A percentile compares a stretch with the other conserved stretches of the same genome.
These are phyloP conservation scores for Athetis lepigone DNA, from an alignment of 2,888 invertebrate species.

Conservation along the genomic window DNA sequence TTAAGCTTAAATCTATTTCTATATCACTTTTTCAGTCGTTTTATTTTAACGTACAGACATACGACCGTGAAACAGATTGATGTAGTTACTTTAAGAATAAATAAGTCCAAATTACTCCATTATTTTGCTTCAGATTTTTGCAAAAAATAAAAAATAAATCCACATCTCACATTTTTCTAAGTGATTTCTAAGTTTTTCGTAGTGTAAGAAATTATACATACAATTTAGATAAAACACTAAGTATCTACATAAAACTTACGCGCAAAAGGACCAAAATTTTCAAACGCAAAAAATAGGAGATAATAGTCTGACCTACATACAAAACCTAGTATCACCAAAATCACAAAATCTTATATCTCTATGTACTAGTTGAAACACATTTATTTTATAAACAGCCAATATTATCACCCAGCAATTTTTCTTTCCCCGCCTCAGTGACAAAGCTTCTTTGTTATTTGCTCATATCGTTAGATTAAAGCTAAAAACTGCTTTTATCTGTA, in stretches of 20 bases:
- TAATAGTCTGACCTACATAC: background rate
- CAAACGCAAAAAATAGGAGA: no score
- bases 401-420: constrained; percentile 7
- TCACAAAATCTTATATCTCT: background rate
- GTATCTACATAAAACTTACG: background rate
- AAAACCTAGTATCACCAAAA: background rate
- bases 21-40: no score
- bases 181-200: no score
- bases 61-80: no score
- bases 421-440: constrained; percentile 11
- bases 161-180: no score
- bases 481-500: constrained; percentile 53
- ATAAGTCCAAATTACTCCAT: no score
- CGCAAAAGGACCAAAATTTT: background rate
- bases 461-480: constrained; percentile 50
- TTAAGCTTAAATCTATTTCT: no score
- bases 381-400: constrained; percentile 9
- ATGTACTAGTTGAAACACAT: background rate
- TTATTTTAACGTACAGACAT: no score
- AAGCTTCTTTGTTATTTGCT: constrained; percentile 38
- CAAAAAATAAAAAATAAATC: no score
- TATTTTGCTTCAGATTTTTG: no score
- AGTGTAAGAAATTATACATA: no score
- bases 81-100: no score
- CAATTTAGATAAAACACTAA: background rate